Conservation (phyloP, 2,797 vertebrate species). For the Neopelma chrysocephalum region DNA sequence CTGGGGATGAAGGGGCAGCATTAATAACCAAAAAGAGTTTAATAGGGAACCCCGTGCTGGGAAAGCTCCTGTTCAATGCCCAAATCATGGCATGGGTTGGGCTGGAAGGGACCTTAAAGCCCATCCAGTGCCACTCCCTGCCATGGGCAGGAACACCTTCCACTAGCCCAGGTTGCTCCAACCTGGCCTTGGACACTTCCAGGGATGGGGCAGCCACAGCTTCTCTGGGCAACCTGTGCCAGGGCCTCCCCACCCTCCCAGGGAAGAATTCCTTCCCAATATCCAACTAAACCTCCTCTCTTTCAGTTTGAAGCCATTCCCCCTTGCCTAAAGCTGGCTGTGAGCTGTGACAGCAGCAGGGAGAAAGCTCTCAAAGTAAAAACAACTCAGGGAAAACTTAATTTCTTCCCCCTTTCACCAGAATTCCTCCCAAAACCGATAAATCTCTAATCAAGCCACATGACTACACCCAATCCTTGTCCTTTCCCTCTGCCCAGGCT, state of each 20-base stretch:
- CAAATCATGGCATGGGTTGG: not conserved
- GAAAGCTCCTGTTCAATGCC: not conserved
- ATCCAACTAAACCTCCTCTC: too few relatives aligned
- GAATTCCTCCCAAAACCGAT: not conserved
- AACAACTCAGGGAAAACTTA: fast-evolving
- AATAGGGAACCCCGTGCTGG: not conserved
- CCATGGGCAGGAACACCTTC: not conserved
- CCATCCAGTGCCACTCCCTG: not conserved
- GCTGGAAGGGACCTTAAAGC: not conserved
- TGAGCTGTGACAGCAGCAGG: not conserved
- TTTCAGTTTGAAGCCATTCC: too few relatives aligned
- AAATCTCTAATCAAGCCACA: fast-evolving
- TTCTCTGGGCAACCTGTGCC: not conserved
- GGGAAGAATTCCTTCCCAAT: not conserved
- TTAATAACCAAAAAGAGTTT: not conserved
- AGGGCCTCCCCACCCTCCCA: not conserved
- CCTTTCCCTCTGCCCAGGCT: not conserved
- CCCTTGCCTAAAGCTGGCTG: not conserved
- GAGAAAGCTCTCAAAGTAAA: not conserved
- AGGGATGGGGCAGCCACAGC: not conserved
- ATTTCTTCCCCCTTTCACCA: not conserved
- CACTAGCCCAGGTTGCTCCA: not conserved
- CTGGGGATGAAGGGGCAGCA: not conserved
- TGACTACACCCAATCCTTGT: fast-evolving
- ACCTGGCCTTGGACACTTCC: not conserved